Base-by-base conservation (phyloP, 2,888 invertebrate species). In the Actias luna region DNA sequence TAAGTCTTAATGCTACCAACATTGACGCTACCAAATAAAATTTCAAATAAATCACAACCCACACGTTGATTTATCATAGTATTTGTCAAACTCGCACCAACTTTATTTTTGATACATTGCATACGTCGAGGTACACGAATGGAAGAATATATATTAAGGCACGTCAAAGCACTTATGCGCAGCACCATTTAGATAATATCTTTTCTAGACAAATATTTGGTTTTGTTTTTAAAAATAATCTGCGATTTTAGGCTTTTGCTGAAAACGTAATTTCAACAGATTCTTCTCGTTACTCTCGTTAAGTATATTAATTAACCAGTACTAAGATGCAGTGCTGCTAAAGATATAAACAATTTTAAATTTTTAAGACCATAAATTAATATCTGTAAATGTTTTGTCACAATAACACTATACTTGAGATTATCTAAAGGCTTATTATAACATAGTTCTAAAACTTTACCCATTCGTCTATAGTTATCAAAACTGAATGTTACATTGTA, bases 131-230 rank as follows among this genome's bases (percentile, higher is more conserved):
- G 29, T 29, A 29, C 55, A 33, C 50, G 22, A 16, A 25, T 60
- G 14, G 46, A 35, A 25, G 33, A 60, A 33, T 31, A 74, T 71
- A 75, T 79, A 75, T 75, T 66, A 67, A 68, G 72, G 71, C 70
- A 71, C 73, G 70, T 70, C 70, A 65, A 63, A 58, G 61, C 64
- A 73, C 69, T 77, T 72, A 74, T 74, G 73, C 69, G 74, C 70
- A 74, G 70, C 70, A 76, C 68, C 74, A 72, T 63, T 63, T 63
- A 50, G 63, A 69, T 75, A 71, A 69, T 74, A 69, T 74, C 73
- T 76, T 71, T 83, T 83, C 83, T 82, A 83, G 85, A 86, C 83
- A 75, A 80, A 82, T 83, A 78, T 77, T 76, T 69, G 75, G 80
- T 79, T 83, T 80, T 78, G 79, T 79, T 73, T 69, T 67, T 67